Percentiles rank a stretch among this genome's conserved stretches.
Conservation (phyloP, 2,797 vertebrate genomes). For the Gobionotothen gibberifrons region DNA sequence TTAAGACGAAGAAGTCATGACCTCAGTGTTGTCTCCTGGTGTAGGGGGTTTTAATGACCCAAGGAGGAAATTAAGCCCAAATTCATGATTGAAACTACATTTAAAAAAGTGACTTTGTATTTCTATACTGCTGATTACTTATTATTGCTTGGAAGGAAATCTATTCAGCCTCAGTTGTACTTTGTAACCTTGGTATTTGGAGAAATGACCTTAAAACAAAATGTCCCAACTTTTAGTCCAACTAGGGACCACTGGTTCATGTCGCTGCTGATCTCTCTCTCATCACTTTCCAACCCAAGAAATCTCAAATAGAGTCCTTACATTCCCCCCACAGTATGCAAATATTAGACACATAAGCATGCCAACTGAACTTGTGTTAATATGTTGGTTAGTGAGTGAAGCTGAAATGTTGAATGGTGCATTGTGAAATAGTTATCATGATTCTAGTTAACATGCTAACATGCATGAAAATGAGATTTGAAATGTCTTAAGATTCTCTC, state of each 20-base stretch:
- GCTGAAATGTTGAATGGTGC: background rate
- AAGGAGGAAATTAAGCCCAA: background rate
- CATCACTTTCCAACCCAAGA: no score
- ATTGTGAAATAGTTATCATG: no score
- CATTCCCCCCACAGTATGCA: background rate
- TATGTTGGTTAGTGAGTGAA: background rate
- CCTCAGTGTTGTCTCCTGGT: background rate
- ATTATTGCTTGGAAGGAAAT: background rate
- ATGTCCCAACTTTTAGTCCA: background rate
- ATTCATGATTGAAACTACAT: background rate
- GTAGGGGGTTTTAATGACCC: slow-evolving; percentile 7
- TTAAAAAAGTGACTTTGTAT: background rate
- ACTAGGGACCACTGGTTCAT: background rate
- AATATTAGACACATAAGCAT: background rate
- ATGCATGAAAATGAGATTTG: no score
- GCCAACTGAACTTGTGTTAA: background rate
- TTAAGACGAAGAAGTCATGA: background rate
- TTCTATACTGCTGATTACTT: background rate
- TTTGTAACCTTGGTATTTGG: background rate
- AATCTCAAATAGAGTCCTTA: background rate
- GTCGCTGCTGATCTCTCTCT: background rate
- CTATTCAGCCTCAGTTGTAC: background rate
- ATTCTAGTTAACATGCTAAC: no score
- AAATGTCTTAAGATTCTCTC: no score
- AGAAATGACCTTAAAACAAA: background rate